These are phyloP conservation scores for Globodera rostochiensis DNA, from an alignment of 1,140 invertebrate genomes.

Conservation along the genomic window DNA sequence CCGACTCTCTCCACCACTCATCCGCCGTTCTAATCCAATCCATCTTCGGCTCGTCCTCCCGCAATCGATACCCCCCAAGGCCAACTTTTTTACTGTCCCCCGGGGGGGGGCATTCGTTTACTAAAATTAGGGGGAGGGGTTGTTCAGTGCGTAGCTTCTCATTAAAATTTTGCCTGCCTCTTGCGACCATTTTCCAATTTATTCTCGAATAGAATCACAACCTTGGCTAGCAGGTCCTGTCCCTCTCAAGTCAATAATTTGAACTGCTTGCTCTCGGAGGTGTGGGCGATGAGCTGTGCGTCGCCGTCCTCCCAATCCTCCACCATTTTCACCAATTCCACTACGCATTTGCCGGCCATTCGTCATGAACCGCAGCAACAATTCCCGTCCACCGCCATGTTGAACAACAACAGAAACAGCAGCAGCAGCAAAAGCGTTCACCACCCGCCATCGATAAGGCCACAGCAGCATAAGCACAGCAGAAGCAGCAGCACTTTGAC, in stretches of 20 bases:
- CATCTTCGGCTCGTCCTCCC: background rate
- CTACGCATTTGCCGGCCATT: background rate
- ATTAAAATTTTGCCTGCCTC: background rate
- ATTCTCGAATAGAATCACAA: background rate
- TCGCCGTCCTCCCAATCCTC: background rate
- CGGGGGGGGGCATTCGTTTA: background rate
- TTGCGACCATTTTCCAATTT: background rate
- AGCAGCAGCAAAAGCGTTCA: no score
- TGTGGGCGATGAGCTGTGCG: background rate
- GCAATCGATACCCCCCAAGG: slow-evolving; percentile 13
- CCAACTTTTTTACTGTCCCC: background rate
- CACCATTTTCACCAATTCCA: background rate
- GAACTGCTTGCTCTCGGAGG: no score
- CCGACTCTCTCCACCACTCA: no score
- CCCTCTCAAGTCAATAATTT: no score
- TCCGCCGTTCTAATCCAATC: background rate
- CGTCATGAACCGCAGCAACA: background rate
- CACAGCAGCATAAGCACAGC: background rate
- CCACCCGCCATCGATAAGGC: no score
- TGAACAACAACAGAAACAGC: no score
- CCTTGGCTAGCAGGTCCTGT: no score
- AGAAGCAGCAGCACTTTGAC: background rate
- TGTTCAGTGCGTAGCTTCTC: background rate
- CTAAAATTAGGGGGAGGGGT: no score
- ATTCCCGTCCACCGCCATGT: background rate